These are phyloP conservation scores for Macaria liturata DNA, from an alignment of 2,888 invertebrate genomes.

Conservation along the genomic window DNA sequence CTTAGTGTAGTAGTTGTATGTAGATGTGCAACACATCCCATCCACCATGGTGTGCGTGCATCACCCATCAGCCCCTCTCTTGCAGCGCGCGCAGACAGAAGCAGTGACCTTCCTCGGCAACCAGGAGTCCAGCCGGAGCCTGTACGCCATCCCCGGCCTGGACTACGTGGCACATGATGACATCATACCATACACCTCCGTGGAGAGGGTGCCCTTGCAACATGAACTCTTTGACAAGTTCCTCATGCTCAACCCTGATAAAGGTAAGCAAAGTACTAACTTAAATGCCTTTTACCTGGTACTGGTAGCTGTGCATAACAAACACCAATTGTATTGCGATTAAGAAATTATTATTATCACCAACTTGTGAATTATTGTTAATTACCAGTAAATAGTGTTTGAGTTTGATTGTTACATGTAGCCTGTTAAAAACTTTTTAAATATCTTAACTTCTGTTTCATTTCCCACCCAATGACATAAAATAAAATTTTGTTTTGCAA, in stretches of 20 bases:
- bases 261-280: constrained; percentile 74
- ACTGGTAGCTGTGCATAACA: too few species aligned
- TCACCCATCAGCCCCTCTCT: constrained; percentile 16
- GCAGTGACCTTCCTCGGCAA: constrained; percentile 98
- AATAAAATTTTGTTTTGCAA: too few species aligned
- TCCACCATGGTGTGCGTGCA: constrained; percentile 10
- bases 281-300: too few species aligned
- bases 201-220: constrained; percentile 94
- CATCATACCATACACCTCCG: constrained; percentile 96
- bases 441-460: too few species aligned
- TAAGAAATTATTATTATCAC: too few species aligned
- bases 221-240: constrained; percentile 99
- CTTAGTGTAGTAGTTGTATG: neutral
- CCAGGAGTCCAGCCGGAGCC: constrained; percentile 96
- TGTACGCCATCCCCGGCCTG: constrained; percentile 98
- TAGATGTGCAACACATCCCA: neutral
- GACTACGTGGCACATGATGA: constrained; percentile 99
- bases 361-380: too few species aligned
- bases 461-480: too few species aligned
- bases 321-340: too few species aligned
- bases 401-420: too few species aligned
- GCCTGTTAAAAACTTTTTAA: too few species aligned
- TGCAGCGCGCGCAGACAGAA: constrained; percentile 97
- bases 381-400: too few species aligned
- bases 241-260: constrained; percentile 89